phyloP scores from a whole-genome alignment of 2,113 vertebrate species.

The Pristiophorus japonicus region DNA sequence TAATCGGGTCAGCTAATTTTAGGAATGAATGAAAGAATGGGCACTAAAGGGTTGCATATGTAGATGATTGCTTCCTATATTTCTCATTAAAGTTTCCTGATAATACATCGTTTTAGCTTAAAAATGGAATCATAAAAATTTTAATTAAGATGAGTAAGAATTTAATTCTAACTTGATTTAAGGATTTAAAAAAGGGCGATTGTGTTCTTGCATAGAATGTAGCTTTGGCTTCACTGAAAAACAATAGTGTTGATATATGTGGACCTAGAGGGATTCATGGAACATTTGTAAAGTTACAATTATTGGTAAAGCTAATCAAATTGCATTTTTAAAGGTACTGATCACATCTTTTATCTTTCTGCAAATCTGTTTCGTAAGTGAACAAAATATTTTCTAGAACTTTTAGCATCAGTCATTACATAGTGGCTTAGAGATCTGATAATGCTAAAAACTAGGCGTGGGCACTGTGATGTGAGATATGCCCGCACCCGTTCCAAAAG shows the following conservation, averaged over 20 bases:
- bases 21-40: not conserved
- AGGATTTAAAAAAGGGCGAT: too few species aligned
- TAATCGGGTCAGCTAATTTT: not conserved
- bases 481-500: too few species aligned
- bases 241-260: conserved; percentile 91
- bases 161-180: not conserved
- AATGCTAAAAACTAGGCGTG: too few species aligned
- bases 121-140: not conserved
- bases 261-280: conserved; percentile 95
- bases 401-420: not conserved
- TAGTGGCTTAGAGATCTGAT: too few species aligned
- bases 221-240: conserved; percentile 79
- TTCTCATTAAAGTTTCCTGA: not conserved
- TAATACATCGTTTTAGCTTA: not conserved
- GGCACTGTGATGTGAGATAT: too few species aligned
- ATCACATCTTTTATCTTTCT: too few species aligned
- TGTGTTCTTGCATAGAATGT: conserved; percentile 61
- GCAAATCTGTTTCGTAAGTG: not conserved
- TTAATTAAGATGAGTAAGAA: too few species aligned
- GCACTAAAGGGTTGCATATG: too few species aligned
- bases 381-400: not conserved
- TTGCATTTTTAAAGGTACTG: not conserved
- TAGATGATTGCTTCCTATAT: not conserved
- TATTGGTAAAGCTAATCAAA: not conserved
- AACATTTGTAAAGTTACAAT: conserved; percentile 76